Base-by-base conservation (phyloP, 2,888 invertebrate genomes). In the Rhabditoides inermis region DNA sequence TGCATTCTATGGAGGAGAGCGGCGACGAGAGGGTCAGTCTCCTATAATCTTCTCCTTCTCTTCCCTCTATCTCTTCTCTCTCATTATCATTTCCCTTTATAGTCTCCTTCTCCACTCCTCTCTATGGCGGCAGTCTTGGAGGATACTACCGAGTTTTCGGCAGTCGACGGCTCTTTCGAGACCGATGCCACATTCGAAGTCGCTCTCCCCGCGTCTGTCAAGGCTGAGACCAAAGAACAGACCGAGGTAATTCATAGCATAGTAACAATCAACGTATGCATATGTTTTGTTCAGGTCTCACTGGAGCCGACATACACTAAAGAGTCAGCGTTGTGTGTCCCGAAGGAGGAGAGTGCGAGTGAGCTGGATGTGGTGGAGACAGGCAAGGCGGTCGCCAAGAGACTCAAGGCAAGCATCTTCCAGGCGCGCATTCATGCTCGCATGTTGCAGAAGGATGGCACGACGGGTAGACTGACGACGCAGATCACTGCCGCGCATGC, bases 21-120 rank as follows among this genome's bases (percentile, higher is more conserved):
- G 25, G 23, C 25, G 12, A n/a, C 4, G 25, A 4, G 18, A 39
- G 37, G 26, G 10, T 23, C 3, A 42, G 3, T 50, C 50, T 12
- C 50, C 50, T 2, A 23, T 37, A 2, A 30, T 42, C 25, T 50
- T 50, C 32, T 32, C 32, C n/a, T n/a, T n/a, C n/a, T n/a, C n/a
- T n/a, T n/a, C n/a, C n/a, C 32, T 7, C 7, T 32, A 15, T 10
- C 32, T 10, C 32, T 10, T 32, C 15, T 32, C 32, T 32, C 15
- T 7, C 10, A 32, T 15, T 7, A 32, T 32, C 15, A 7, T 32
- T 7, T 32, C 15, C 10, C 37, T 36, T 47, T 47, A 10, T 39
- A 47, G 47, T 47, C 47, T 28, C 37, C 28, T 2, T 25, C 47
- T 27, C 47, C 47, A 37, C 47, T 27, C 7, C 20, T 47, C 47